These are phyloP conservation scores for Thymelicus lineola DNA, from an alignment of 2,888 invertebrate species.

Conservation along the genomic window DNA sequence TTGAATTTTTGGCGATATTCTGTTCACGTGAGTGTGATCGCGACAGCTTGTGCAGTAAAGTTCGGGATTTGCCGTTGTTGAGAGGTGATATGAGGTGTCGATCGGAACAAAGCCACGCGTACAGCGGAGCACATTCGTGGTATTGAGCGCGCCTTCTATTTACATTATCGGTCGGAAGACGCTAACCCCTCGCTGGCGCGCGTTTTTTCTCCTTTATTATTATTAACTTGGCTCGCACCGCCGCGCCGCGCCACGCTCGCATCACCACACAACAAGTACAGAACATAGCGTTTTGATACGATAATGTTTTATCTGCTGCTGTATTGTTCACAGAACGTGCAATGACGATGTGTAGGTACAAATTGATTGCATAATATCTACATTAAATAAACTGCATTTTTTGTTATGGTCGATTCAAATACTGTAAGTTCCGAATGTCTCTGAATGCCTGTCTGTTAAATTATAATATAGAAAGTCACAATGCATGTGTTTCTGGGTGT, in stretches of 20 bases:
- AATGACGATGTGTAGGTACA: neutral
- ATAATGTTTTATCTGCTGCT: constrained; percentile 21
- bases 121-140: constrained; percentile 52
- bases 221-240: constrained; percentile 70
- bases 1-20: constrained; percentile 14
- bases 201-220: constrained; percentile 82
- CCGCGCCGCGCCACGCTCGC: constrained; percentile 49
- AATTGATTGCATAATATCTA: neutral
- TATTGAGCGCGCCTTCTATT: constrained; percentile 64
- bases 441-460: too few relatives aligned
- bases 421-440: neutral
- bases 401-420: neutral
- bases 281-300: constrained; percentile 26
- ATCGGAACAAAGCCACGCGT: constrained; percentile 23
- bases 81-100: constrained; percentile 38
- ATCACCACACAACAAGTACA: constrained; percentile 40
- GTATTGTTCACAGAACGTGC: neutral
- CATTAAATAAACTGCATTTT: neutral
- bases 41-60: neutral
- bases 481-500: too few relatives aligned
- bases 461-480: too few relatives aligned
- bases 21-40: neutral
- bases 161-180: constrained; percentile 69
- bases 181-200: constrained; percentile 75
- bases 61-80: constrained; percentile 3